Conservation (phyloP, 1,140 invertebrate species). For the Drosophila bifasciata region DNA sequence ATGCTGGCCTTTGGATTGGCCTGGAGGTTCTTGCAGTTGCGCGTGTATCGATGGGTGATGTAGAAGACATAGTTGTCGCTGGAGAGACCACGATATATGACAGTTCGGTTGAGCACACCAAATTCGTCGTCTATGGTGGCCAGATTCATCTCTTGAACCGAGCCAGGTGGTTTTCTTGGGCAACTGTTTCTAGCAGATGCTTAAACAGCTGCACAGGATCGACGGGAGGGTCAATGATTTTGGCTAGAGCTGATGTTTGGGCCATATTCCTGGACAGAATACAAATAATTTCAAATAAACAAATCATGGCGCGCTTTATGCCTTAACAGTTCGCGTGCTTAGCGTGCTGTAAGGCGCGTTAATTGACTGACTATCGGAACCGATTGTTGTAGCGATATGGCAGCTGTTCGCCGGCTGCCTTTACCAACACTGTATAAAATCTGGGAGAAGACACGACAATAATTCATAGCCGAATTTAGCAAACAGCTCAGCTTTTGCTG, state of each 20-base stretch:
- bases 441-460: too few species aligned
- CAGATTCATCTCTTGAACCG: slow-evolving; percentile 60
- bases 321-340: neutral
- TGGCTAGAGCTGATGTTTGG: slow-evolving; percentile 46
- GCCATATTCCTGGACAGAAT: slow-evolving; percentile 25
- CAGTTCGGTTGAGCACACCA: slow-evolving; percentile 70
- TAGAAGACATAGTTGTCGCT: slow-evolving; percentile 59
- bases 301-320: neutral
- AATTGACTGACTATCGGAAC: neutral
- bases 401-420: too few species aligned
- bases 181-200: slow-evolving; percentile 31
- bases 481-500: slow-evolving; percentile 24
- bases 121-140: slow-evolving; percentile 71
- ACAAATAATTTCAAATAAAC: neutral
- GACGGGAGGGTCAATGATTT: slow-evolving; percentile 43
- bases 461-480: too few species aligned
- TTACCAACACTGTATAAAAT: too few species aligned
- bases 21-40: slow-evolving; percentile 66
- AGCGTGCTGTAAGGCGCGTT: slow-evolving; percentile 4
- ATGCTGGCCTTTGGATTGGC: slow-evolving; percentile 58
- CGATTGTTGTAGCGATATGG: too few species aligned
- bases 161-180: neutral
- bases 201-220: slow-evolving; percentile 63
- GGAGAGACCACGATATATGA: slow-evolving; percentile 67
- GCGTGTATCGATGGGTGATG: slow-evolving; percentile 70